Conservation (phyloP, 2,888 invertebrate genomes). For the Drosophila mayaguana region DNA sequence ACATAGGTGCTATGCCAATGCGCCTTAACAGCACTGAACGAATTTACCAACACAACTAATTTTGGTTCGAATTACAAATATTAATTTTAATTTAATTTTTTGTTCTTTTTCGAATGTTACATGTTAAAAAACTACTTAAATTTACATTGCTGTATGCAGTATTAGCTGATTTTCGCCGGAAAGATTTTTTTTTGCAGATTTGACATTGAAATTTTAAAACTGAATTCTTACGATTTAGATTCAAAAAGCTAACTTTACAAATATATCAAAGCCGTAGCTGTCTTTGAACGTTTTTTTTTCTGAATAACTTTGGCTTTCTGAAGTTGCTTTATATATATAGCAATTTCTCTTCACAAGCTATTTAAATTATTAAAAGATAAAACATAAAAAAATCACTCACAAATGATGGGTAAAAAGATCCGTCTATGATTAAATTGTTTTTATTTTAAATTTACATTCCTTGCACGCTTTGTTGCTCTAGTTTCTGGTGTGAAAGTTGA, state of each 20-base stretch:
- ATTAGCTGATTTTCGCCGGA: too few relatives aligned
- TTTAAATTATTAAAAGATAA: too few relatives aligned
- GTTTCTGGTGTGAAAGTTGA: conserved; percentile 28
- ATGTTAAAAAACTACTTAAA: too few relatives aligned
- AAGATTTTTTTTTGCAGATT: not conserved
- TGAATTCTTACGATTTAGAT: not conserved
- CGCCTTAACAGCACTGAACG: conserved; percentile 20
- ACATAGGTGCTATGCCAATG: not conserved
- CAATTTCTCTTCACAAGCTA: not conserved
- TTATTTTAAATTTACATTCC: conserved; percentile 67
- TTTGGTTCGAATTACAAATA: not conserved
- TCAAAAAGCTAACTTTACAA: too few relatives aligned
- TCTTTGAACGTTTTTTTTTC: too few relatives aligned
- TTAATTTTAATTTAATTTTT: too few relatives aligned
- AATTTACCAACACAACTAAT: not conserved
- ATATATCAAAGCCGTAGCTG: too few relatives aligned
- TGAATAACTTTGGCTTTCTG: not conserved
- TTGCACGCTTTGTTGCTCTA: conserved; percentile 36
- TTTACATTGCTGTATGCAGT: too few relatives aligned
- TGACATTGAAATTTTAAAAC: not conserved
- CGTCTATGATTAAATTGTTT: conserved; percentile 24
- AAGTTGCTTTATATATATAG: not conserved
- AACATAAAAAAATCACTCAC: not conserved
- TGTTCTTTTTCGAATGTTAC: too few relatives aligned
- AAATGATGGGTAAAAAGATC: not conserved